Percentiles rank a stretch among this genome's conserved stretches.
These are phyloP conservation scores for Zaprionus vittiger DNA, from an alignment of 1,140 invertebrate species.

Conservation along the genomic window DNA sequence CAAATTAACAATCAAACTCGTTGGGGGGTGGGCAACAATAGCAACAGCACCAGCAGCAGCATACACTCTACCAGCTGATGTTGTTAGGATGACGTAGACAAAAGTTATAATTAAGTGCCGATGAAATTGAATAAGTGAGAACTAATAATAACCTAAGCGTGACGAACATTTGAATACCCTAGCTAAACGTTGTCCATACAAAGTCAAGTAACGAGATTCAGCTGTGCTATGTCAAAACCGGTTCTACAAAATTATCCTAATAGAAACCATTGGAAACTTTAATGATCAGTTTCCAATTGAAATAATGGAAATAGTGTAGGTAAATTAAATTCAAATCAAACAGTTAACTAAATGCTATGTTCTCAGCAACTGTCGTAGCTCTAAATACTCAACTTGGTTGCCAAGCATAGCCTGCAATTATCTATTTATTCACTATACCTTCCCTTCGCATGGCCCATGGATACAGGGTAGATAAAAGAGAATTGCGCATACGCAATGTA, in stretches of 20 bases:
- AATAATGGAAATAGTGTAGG: background rate
- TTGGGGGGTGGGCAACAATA: slow-evolving; percentile 49
- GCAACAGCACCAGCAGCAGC: slow-evolving; percentile 42
- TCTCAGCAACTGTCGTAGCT: background rate
- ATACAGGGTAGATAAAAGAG: slow-evolving; percentile 16
- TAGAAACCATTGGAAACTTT: slow-evolving; percentile 12
- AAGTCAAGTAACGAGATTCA: slow-evolving; percentile 10
- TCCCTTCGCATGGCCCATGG: background rate
- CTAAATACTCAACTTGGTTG: background rate
- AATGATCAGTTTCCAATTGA: background rate
- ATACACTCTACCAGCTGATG: slow-evolving; percentile 48
- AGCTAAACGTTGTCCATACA: slow-evolving; percentile 11
- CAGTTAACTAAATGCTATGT: background rate
- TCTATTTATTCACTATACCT: background rate
- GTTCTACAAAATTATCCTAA: slow-evolving; percentile 11
- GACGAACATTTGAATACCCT: slow-evolving; percentile 62
- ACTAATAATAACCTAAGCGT: slow-evolving; percentile 40
- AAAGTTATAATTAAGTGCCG: slow-evolving; percentile 76
- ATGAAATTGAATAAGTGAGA: slow-evolving; percentile 69
- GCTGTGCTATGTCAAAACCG: slow-evolving; percentile 1
- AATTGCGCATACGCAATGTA: slow-evolving; percentile 60
- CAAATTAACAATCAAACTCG: slow-evolving; percentile 72
- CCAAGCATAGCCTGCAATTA: background rate
- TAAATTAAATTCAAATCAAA: background rate
- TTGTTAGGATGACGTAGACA: slow-evolving; percentile 67